A percentile compares a stretch with the other conserved stretches of the same genome.
phyloP scores from a whole-genome alignment of 2,113 vertebrate genomes.

The Hypomesus transpacificus region DNA sequence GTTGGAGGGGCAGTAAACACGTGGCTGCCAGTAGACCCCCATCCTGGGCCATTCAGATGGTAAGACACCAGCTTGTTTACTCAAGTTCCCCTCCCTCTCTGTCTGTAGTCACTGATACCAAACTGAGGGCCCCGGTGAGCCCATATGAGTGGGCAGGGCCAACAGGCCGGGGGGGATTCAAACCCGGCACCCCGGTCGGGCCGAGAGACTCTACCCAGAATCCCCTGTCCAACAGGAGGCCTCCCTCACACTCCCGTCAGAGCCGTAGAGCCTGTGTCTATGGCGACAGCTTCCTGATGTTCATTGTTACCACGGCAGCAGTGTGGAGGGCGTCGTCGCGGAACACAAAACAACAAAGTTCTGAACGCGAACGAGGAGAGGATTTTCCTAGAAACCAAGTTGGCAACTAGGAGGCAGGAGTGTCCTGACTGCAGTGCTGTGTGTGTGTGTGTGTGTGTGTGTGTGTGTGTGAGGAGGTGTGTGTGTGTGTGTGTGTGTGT shows the following conservation, averaged over 20 bases:
- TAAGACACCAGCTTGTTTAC: slow-evolving; percentile 73
- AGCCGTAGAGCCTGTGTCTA: neutral
- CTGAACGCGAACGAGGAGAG: too few relatives aligned
- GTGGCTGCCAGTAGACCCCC: slow-evolving; percentile 61
- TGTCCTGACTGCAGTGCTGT: too few relatives aligned
- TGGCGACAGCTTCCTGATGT: neutral
- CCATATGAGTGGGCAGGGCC: slow-evolving; percentile 64
- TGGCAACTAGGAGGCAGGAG: too few relatives aligned
- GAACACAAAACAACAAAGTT: too few relatives aligned
- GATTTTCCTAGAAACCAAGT: too few relatives aligned
- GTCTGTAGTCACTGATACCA: slow-evolving; percentile 63
- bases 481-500: too few relatives aligned
- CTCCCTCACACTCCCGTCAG: neutral
- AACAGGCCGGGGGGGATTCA: slow-evolving; percentile 41
- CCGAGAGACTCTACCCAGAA: slow-evolving; percentile 71
- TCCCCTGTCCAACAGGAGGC: slow-evolving; percentile 23
- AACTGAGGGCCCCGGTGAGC: slow-evolving; percentile 65
- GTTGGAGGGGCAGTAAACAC: slow-evolving; percentile 31
- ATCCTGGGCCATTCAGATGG: slow-evolving; percentile 72
- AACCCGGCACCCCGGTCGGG: slow-evolving; percentile 56
- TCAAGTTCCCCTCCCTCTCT: slow-evolving; percentile 66
- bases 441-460: too few relatives aligned
- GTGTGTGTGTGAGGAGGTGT: too few relatives aligned
- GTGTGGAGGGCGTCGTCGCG: too few relatives aligned
- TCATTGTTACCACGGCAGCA: too few relatives aligned